Conservation (phyloP, 2,888 invertebrate genomes). For the Nezara viridula region DNA sequence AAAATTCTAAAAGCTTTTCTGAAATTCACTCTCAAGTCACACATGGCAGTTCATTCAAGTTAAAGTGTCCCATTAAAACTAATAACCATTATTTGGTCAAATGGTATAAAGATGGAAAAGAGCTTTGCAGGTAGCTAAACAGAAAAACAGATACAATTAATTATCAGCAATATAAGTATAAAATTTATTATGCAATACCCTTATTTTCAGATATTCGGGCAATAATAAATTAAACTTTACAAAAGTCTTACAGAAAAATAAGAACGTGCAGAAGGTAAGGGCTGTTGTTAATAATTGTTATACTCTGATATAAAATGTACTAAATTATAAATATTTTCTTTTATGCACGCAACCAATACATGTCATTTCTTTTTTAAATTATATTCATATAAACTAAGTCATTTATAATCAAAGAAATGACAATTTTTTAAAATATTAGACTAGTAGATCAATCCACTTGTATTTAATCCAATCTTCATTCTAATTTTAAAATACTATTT, state of each 20-base stretch:
- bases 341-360: no score
- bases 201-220: conserved; percentile 1
- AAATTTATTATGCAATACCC: no score
- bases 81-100: conserved; percentile 50
- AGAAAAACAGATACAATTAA: neutral
- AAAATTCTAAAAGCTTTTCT: neutral
- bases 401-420: no score
- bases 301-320: neutral
- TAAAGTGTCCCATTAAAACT: conserved; percentile 1
- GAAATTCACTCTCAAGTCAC: neutral
- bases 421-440: no score
- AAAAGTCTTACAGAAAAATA: neutral
- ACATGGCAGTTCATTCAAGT: neutral
- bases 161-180: neutral
- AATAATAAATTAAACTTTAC: neutral
- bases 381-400: no score
- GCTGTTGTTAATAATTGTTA: neutral
- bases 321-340: neutral
- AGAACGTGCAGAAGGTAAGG: neutral
- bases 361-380: no score
- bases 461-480: no score
- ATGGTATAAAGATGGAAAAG: conserved; percentile 63
- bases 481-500: no score
- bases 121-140: conserved; percentile 58
- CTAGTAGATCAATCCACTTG: no score